These are phyloP conservation scores for Andricus curvator DNA, from an alignment of 2,888 invertebrate species.

Conservation along the genomic window DNA sequence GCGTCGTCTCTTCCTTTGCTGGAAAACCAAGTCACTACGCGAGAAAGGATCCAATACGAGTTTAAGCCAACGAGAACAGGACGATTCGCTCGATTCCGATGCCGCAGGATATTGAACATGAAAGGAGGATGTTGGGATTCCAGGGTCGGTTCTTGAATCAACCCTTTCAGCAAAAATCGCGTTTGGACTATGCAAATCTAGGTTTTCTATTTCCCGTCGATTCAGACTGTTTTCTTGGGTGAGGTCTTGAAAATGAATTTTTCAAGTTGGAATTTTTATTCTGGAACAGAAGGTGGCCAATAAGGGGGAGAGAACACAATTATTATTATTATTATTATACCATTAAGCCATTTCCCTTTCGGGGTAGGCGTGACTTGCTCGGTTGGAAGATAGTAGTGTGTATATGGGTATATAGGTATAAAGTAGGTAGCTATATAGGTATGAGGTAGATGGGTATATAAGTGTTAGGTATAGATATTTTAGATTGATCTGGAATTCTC, in stretches of 20 bases:
- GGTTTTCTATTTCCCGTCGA: background rate
- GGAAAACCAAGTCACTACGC: background rate
- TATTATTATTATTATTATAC: too few relatives aligned
- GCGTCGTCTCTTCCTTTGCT: conserved; percentile 17
- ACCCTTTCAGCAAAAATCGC: background rate
- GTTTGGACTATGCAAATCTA: background rate
- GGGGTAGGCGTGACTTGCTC: too few relatives aligned
- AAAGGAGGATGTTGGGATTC: conserved; percentile 11
- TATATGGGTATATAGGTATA: too few relatives aligned
- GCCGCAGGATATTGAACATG: conserved; percentile 27
- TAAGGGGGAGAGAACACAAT: too few relatives aligned
- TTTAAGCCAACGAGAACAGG: conserved; percentile 2
- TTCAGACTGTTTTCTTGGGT: background rate
- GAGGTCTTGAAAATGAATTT: background rate
- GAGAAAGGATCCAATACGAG: background rate
- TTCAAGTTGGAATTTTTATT: background rate
- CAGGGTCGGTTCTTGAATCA: background rate
- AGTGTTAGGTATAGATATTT: too few relatives aligned
- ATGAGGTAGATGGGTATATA: too few relatives aligned
- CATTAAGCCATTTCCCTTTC: too few relatives aligned
- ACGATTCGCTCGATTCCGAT: conserved; percentile 4
- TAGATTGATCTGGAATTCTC: too few relatives aligned
- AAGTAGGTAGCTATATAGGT: too few relatives aligned
- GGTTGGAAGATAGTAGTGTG: too few relatives aligned
- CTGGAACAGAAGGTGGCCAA: background rate